phyloP scores from a whole-genome alignment of 2,113 vertebrate species.

The Burhinus bistriatus region DNA sequence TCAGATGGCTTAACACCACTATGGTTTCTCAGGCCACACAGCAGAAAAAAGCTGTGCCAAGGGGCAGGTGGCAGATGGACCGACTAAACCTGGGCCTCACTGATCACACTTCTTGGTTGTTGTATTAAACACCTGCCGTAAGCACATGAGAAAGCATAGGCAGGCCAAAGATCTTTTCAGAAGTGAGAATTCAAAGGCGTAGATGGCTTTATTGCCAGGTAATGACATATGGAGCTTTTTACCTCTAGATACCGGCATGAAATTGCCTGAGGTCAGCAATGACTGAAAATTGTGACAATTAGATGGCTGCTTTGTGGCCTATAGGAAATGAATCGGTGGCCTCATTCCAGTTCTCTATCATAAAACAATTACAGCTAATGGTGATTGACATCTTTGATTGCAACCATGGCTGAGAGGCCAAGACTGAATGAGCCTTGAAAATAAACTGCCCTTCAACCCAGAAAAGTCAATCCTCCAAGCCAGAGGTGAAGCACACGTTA shows the following conservation, averaged over 20 bases:
- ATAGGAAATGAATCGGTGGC: constrained; percentile 33
- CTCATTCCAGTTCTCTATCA: constrained; percentile 40
- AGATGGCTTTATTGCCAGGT: constrained; percentile 29
- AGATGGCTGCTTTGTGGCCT: constrained; percentile 26
- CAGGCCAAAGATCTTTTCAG: background rate
- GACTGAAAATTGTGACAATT: constrained; percentile 48
- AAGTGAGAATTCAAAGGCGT: background rate
- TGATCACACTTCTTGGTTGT: background rate
- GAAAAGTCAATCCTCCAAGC: constrained; percentile 19
- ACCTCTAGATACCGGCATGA: background rate
- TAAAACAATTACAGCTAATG: constrained; percentile 54
- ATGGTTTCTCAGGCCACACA: background rate
- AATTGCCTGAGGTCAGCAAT: constrained; percentile 48
- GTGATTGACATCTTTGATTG: constrained; percentile 53
- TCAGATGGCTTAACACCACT: background rate
- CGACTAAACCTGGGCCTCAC: background rate
- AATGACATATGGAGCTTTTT: constrained; percentile 34
- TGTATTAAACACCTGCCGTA: background rate
- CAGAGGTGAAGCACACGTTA: background rate
- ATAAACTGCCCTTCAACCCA: constrained; percentile 39
- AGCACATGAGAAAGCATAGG: background rate
- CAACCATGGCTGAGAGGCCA: background rate
- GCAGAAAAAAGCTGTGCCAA: background rate
- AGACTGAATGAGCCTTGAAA: constrained; percentile 30
- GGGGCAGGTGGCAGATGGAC: background rate